Evolutionary conservation across 1,140 invertebrate genomes (phyloP), one percentile per base, ranked within the genome.

Genomic region (Drosophila tristis): DNA sequence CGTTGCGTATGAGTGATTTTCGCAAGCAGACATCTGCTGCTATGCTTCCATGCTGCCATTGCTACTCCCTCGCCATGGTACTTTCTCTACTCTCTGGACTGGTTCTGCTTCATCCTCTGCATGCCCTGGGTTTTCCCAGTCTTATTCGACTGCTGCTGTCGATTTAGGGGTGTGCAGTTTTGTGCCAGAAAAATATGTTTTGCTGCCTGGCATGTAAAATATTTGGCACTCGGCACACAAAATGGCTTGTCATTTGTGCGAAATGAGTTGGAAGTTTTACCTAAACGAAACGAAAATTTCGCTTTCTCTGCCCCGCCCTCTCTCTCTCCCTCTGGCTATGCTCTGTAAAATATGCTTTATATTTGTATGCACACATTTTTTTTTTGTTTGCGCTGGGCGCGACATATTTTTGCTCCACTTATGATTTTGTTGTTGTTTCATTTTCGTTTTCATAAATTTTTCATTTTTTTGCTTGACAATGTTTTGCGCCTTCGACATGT

Each of bases 1-100:
- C 81, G 81, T 75, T 81, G 82, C 82, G 81, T 87, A 87, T 86
- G 81, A 71, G 78, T 60, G 78, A 86, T 87, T 82, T 78, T 53
- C 51, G 29, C 55, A 39, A 58, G 61, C 57, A 49, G 51, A 56
- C 71, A 55, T 44, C 62, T 62, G 61, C 56, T 45, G 43, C 29
- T 45, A 26, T 20, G 20, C 16, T 16, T 0, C 29, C 35, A n/a
- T 39, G 53, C 42, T 57, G 35, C n/a, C 26, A 39, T 39, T 56
- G 56, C 43, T 50, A 20, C 44, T 54, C 13, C 9, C 23, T 25
- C 23, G 0, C 42, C 20, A 20, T 20, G 50, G 26, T 31, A 4
- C 0, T 51, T 31, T 26, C n/a, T 15, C 39, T 42, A 7, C 31
- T 13, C 16, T 16, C 23, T 8, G 20, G 29, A 9, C 20, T 54